phyloP scores from a whole-genome alignment of 2,888 invertebrate genomes.

The Meteorus colon region DNA sequence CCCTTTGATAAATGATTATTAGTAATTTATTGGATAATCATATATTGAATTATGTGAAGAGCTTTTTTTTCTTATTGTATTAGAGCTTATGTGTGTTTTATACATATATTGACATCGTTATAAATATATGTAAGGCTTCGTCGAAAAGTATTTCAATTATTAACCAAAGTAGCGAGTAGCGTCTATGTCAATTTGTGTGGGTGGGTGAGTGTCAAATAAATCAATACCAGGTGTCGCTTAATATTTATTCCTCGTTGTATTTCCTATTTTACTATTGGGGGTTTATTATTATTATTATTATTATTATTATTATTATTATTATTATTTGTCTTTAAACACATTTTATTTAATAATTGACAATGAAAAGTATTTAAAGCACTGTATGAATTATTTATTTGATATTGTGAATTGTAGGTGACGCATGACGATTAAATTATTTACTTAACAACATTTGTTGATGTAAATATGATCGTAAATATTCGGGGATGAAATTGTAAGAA shows the following conservation, averaged over 20 bases:
- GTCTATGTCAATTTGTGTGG: background rate
- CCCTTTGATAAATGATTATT: background rate
- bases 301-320: background rate
- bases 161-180: slow-evolving; percentile 16
- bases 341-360: background rate
- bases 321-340: background rate
- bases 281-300: background rate
- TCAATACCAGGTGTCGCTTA: slow-evolving; percentile 18
- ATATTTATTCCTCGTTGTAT: slow-evolving; percentile 12
- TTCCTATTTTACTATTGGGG: background rate
- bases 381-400: slow-evolving; percentile 2
- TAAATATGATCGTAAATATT: background rate
- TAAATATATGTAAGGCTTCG: background rate
- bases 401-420: background rate
- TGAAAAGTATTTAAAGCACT: background rate
- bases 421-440: background rate
- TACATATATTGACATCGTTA: background rate
- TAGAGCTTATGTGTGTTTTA: slow-evolving; percentile 6
- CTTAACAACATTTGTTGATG: background rate
- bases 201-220: slow-evolving; percentile 12
- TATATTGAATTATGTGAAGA: background rate
- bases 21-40: background rate
- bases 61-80: background rate
- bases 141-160: slow-evolving; percentile 11
- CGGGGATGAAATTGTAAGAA: too few relatives aligned